Base-by-base conservation (phyloP, 2,888 invertebrate species). In the Leptodirus hochenwartii region DNA sequence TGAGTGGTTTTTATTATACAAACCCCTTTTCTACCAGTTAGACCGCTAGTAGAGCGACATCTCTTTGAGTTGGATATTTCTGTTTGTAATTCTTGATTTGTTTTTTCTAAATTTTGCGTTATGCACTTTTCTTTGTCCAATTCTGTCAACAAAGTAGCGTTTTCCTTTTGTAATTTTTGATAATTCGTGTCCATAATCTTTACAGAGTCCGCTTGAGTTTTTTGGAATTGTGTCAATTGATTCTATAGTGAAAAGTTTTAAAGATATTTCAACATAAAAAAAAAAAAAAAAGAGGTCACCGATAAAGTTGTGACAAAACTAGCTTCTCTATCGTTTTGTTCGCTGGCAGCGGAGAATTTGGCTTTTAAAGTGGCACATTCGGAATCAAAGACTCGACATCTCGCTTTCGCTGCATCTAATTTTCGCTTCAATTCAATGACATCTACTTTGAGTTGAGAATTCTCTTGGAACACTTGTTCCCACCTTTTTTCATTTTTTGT, bases 381-480 rank as follows among this genome's bases (percentile, higher is more conserved):
- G 32, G 65, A 66, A 41, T 75, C 75, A 13, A 81, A 51, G 29
- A 70, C 73, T 44, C 66, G 67, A 33, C 69, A 66, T 40, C 81
- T 64, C 16, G 76, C 73, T 47, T 64, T 71, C 1, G 67, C 54
- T 1, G 67, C 71, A n/a, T 75, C 69, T 2, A 69, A 46, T 46
- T 72, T 78, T 34, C 58, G 67, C 39, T 66, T 72, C 4, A 65
- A 47, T 1, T 67, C 67, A 14, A 66, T 66, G 34, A 69, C 54
- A 16, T 66, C 64, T 3, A 51, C 46, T 45, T 66, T 69, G 1
- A 71, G 43, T 0, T 45, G 44, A 2, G 58, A 51, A 5, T 73
- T 58, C 29, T 77, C 69, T 42, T 65, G 68, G 39, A 64, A 61
- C 2, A 71, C 54, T 28, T 54, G 56, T 5, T 76, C 72, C 2